Base-by-base conservation (phyloP, 2,113 vertebrate genomes). In the Tympanuchus pallidicinctus region DNA sequence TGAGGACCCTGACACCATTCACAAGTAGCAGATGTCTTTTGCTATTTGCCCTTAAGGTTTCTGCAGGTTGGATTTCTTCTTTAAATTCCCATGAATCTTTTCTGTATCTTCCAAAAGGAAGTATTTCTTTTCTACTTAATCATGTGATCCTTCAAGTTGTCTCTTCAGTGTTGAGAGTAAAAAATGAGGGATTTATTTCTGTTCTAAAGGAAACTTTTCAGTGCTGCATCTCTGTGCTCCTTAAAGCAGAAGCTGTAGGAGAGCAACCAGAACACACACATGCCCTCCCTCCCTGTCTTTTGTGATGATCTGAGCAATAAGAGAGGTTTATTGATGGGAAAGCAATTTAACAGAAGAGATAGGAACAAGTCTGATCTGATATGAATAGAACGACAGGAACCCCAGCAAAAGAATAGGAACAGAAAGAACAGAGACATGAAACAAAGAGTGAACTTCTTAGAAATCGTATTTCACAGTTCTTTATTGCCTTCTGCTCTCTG, bases 401-500 rank as follows among this genome's bases (percentile, higher is more conserved):
- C 86, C 81, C 48, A 63, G 69, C 36, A 69, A 86, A 89, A 2
- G 1, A 92, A 27, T 13, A 83, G 64, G 61, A 82, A 38, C 20
- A 93, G 88, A 93, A 94, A 83, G 42, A 91, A 89, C 77, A 88
- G 22, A 75, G 52, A 91, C 91, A 83, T 81, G 52, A 74, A 72
- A 84, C 77, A 92, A 43, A 63, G n/a, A 34, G 18, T 0, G 1
- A 93, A 95, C 70, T 92, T 93, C 65, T 82, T 90, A 70, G 88
- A 90, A 73, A 88, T 60, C 57, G 7, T 91, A 94, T 96, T 96
- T 95, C 81, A 90, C 63, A 82, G 65, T 81, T 90, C 52, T 96
- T 96, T 96, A 94, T 89, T 86, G 74, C 57, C 17, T 5, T 52
- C 75, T 93, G 65, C 72, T 92, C 88, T 47, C 36, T 81, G 21